These are phyloP conservation scores for Chelmon rostratus DNA, from an alignment of 2,797 vertebrate species.

Conservation along the genomic window DNA sequence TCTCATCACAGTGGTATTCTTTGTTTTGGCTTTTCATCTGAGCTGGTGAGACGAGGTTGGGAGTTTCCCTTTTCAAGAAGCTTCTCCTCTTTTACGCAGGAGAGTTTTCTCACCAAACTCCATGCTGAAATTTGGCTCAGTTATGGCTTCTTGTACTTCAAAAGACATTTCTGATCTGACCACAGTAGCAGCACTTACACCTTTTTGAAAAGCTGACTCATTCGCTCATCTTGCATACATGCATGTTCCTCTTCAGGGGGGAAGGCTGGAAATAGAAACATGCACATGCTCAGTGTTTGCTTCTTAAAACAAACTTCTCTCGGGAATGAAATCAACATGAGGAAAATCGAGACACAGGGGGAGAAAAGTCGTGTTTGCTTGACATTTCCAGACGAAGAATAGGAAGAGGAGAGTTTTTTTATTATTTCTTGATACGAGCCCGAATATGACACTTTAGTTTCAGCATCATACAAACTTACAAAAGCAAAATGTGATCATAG, in stretches of 20 bases:
- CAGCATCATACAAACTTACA: no score
- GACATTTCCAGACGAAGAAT: no score
- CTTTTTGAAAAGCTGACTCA: neutral
- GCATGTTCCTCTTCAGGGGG: neutral
- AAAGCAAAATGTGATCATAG: no score
- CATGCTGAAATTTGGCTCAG: neutral
- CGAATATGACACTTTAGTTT: no score
- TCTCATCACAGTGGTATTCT: slow-evolving; percentile 17
- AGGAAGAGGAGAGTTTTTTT: no score
- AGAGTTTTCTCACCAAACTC: neutral
- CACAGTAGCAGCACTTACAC: no score
- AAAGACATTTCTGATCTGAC: neutral
- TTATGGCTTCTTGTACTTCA: neutral
- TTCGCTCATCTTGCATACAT: neutral
- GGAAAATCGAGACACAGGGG: no score
- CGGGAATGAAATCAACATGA: no score
- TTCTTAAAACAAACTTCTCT: neutral
- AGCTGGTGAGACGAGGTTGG: neutral
- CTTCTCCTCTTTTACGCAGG: neutral
- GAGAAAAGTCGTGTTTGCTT: no score
- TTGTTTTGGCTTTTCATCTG: slow-evolving; percentile 12
- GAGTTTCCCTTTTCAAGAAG: slow-evolving; percentile 20
- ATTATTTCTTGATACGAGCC: no score
- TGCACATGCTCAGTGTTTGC: neutral
- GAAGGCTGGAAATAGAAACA: neutral